Percentiles rank a stretch among this genome's conserved stretches.
Conservation (phyloP, 2,888 invertebrate genomes). For the Amaurobius ferox region DNA sequence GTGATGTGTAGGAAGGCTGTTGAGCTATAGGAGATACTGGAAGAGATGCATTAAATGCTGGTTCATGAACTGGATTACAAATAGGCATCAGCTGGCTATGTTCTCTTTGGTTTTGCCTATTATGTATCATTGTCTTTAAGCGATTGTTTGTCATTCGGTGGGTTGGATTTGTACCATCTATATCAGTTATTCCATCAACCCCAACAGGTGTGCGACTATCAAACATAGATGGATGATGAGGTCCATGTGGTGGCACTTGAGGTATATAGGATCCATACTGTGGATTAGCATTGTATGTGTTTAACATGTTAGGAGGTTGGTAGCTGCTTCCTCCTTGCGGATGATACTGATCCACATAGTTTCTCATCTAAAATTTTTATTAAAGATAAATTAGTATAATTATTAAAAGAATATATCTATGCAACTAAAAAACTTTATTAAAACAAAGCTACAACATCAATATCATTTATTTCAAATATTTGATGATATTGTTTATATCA, state of each 20-base stretch:
- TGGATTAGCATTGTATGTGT: conserved; percentile 49
- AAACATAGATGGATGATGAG: conserved; percentile 33
- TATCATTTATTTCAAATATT: too few species aligned
- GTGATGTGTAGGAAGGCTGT: conserved; percentile 44
- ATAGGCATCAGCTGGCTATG: conserved; percentile 64
- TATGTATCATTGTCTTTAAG: conserved; percentile 74
- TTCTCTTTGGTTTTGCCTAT: conserved; percentile 74
- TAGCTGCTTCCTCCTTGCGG: conserved; percentile 63
- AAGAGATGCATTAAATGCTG: conserved; percentile 31
- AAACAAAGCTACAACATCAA: too few species aligned
- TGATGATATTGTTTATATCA: too few species aligned
- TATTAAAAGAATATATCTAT: too few species aligned
- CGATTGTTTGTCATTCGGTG: conserved; percentile 74
- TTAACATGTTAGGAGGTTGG: conserved; percentile 44
- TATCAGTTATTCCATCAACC: conserved; percentile 29
- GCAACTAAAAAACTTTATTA: too few species aligned
- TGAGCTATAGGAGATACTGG: conserved; percentile 38
- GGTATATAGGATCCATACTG: conserved; percentile 62
- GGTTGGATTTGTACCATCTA: conserved; percentile 55
- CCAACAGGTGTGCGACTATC: conserved; percentile 17
- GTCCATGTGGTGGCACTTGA: conserved; percentile 59
- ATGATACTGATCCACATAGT: conserved; percentile 66
- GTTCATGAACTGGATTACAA: conserved; percentile 48
- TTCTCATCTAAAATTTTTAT: conserved; percentile 49
- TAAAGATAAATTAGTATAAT: too few species aligned